Conservation (phyloP, 2,797 vertebrate genomes). For the Mormyrus hasselquistii region DNA sequence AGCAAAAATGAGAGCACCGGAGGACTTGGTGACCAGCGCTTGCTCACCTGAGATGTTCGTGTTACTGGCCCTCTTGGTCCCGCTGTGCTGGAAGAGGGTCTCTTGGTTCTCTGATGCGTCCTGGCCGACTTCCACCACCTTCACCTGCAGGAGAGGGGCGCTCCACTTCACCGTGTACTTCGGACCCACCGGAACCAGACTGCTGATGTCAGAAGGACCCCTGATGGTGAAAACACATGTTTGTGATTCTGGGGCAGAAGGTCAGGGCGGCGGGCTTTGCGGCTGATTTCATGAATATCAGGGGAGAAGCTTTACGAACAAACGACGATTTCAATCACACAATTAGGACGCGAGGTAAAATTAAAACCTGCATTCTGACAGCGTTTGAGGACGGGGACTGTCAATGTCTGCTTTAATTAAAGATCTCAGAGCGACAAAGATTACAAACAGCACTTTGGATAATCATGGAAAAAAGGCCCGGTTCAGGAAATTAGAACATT, state of each 20-base stretch:
- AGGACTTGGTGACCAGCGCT: background rate
- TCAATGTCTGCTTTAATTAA: slow-evolving; percentile 4
- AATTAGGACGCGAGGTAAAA: background rate
- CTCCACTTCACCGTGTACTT: slow-evolving; percentile 86
- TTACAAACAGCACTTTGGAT: slow-evolving; percentile 20
- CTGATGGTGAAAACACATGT: slow-evolving; percentile 46
- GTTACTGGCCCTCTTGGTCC: slow-evolving; percentile 49
- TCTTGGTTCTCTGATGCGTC: slow-evolving; percentile 65
- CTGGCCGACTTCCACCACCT: slow-evolving; percentile 83
- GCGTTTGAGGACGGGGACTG: background rate
- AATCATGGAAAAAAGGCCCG: slow-evolving; percentile 32
- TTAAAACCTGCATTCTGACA: background rate
- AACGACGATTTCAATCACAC: background rate
- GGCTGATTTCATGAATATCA: background rate
- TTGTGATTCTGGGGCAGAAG: background rate
- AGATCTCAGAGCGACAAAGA: background rate
- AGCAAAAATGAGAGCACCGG: background rate
- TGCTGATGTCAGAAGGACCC: slow-evolving; percentile 76
- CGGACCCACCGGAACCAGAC: slow-evolving; percentile 77
- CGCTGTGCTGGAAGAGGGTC: slow-evolving; percentile 47
- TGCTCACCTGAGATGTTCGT: slow-evolving; percentile 41
- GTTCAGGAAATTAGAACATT: slow-evolving; percentile 32
- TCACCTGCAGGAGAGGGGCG: slow-evolving; percentile 71
- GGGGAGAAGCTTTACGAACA: background rate
- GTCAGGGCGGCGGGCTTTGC: background rate